A percentile compares a stretch with the other conserved stretches of the same genome.
Conservation (phyloP, 30 jellyfish, hydroid and myxozoan genomes). For the Hydractinia echinata region DNA sequence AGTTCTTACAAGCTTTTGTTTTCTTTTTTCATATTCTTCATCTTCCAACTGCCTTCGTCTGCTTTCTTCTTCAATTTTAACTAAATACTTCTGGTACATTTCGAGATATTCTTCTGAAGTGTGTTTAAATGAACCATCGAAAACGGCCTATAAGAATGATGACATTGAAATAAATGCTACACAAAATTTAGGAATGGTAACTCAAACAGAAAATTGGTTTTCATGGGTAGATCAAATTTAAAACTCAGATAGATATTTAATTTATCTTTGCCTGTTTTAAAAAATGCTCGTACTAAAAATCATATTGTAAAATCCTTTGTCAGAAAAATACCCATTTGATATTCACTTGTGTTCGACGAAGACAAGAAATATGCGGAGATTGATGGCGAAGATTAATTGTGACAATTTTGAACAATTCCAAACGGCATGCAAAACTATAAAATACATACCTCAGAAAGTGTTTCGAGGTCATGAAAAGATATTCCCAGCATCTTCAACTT, state of each 20-base stretch:
- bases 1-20: background rate
- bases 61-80: constrained; percentile 52
- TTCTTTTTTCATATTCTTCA: constrained; percentile 59
- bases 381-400: too few species aligned
- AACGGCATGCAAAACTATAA: background rate
- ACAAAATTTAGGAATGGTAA: too few species aligned
- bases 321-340: background rate
- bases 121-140: background rate
- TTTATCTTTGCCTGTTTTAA: too few species aligned
- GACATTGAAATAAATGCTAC: background rate
- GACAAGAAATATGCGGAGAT: too few species aligned
- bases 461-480: constrained; percentile 46
- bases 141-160: constrained; percentile 7
- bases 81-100: constrained; percentile 53
- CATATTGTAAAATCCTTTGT: background rate
- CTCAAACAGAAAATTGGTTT: too few species aligned
- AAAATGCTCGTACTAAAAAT: too few species aligned
- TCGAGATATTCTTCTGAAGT: background rate
- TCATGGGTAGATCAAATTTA: too few species aligned
- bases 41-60: constrained; percentile 49
- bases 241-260: too few species aligned
- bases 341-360: background rate
- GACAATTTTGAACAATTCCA: too few species aligned
- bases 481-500: constrained; percentile 60
- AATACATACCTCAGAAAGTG: constrained; percentile 37